Base-by-base conservation (phyloP, 2,888 invertebrate genomes). In the Pristionchus exspectatus region DNA sequence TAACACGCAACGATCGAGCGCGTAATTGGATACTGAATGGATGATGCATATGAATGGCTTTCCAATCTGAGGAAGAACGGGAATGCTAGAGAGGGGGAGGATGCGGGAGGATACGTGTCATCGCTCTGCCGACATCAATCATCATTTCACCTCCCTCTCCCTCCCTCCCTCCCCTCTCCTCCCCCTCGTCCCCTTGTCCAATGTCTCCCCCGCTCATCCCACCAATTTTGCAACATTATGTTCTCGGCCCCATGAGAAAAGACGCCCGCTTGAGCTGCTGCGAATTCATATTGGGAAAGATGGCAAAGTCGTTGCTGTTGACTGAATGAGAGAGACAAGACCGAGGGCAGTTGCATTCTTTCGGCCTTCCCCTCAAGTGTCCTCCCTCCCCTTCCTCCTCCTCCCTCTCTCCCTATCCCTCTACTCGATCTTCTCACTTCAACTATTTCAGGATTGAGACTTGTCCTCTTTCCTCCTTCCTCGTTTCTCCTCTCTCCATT, bases 401-500 rank as follows among this genome's bases (percentile, higher is more conserved):
- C 77, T 33, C 74, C 74, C 74, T 38, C 77, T n/a, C 77, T 24
- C 77, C 21, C 77, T 77, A 50, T 81, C 81, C 27, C 81, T 69
- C 69, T 81, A 81, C 81, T 81, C 81, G 81, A 81, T 81, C 81
- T 81, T 69, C 74, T 44, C 81, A 50, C 81, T 81, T 81, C 50
- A 27, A 81, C 81, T 54, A 81, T 81, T 81, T 54, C 81, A 81
- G 81, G 81, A 81, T 81, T 81, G 44, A 44, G 44, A 54, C 81
- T 81, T 81, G 81, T 81, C 81, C 81, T 54, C 2, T 27, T 81
- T 77, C 81, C 54, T 81, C 81, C 4, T 81, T 77, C 27, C 81
- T 50, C 44, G n/a, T 10, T 24, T 44, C 54, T 9, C 7, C 81
- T 54, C 38, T 44, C 77, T 81, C 81, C 81, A 54, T 81, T 81